Evolutionary conservation across 2,888 invertebrate genomes (phyloP), one percentile per base, ranked within the genome.

Genomic region (Petrolisthes manimaculis): DNA sequence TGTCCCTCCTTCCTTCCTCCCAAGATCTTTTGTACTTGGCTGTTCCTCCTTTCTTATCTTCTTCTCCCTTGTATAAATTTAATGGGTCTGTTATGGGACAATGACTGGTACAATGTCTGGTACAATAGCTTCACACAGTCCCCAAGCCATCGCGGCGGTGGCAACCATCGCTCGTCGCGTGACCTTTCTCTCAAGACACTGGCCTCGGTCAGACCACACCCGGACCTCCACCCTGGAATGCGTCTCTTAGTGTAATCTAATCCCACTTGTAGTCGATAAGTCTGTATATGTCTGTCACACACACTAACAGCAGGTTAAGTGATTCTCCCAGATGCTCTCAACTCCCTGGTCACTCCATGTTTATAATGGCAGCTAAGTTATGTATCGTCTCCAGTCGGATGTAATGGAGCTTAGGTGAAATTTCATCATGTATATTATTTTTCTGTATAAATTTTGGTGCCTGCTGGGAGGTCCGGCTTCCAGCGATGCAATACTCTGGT

Each of bases 241-340:
- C 61, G 53, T 82, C 82, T 82, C 81, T 88, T 86, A 88, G 88
- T 88, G 88, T 88, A 84, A 84, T 88, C 84, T 88, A 88, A 88
- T 84, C 88, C 84, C 88, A 80, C 79, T 88, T 84, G 88, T 84
- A 71, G 71, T 71, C 71, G 6, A 84, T 88, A 88, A 88, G 88
- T 88, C 88, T 88, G 88, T 88, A 88, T 67, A 82, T 82, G 82
- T 82, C 82, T 88, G 84, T 84, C 84, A 84, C 88, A 88, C 88
- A 86, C 86, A 86, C 81, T 86, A 86, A 71, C 69, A 69, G 88
- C 88, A 88, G 88, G 88, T 88, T 88, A 88, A 88, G 88, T 88
- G 83, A 78, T 74, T 71, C 18, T 86, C 75, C 84, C 80, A 80
- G 74, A 80, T 67, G 69, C 84, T 84, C 88, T 88, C 88, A 88